Evolutionary conservation across 2,888 invertebrate species (phyloP).

Genomic region (Chymomyza caudatula): DNA sequence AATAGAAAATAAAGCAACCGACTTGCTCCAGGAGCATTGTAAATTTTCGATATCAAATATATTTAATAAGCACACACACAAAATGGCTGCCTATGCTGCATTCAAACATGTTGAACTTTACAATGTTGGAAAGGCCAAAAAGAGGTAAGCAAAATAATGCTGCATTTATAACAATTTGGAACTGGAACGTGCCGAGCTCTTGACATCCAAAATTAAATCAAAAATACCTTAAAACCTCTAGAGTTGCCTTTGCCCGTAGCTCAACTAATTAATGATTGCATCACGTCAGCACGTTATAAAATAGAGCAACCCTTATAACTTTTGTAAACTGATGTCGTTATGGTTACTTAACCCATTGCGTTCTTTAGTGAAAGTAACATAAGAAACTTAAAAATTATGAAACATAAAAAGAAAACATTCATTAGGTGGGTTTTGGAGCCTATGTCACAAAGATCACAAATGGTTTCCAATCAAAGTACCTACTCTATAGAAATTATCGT

Average conservation of each 20-base stretch:
- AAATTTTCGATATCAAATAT: conserved; percentile 4
- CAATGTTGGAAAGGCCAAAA: conserved; percentile 95
- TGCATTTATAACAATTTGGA: background rate
- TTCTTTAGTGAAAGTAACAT: too few species aligned
- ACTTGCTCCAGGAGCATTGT: conserved; percentile 17
- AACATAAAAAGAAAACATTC: too few species aligned
- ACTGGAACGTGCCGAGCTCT: conserved; percentile 5
- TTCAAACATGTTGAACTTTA: conserved; percentile 96
- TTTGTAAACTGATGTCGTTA: background rate
- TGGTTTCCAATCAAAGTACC: too few species aligned
- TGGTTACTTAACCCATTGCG: background rate
- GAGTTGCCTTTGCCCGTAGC: background rate
- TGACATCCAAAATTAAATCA: background rate
- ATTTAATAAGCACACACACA: conserved; percentile 27
- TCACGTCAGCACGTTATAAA: background rate
- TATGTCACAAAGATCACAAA: too few species aligned
- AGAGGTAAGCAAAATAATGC: conserved; percentile 83
- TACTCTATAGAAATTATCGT: too few species aligned
- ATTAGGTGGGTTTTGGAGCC: too few species aligned
- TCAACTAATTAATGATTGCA: background rate
- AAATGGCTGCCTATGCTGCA: conserved; percentile 94
- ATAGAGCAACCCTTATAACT: background rate
- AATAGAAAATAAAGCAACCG: conserved; percentile 25
- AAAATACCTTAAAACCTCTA: background rate
- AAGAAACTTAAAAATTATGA: too few species aligned